Base-by-base conservation (phyloP, 2,113 vertebrate species). In the Chunga burmeisteri region DNA sequence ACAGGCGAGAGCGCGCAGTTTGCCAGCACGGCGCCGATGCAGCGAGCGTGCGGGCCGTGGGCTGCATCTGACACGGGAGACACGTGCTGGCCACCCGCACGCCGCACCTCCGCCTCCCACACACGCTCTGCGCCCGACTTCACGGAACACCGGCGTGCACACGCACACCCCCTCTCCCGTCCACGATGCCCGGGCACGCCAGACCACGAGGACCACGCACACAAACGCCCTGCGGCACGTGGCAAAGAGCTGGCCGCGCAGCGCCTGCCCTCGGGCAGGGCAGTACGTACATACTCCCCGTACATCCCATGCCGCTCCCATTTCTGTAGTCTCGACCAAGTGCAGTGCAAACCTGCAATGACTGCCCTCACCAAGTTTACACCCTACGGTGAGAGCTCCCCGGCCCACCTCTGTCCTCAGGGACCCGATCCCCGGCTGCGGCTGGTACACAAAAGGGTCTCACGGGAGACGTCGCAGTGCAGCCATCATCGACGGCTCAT, bases 101-200 rank as follows among this genome's bases (percentile, higher is more conserved):
- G 6, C 0, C 0, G 61, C 25, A 26, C 19, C 62, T 47, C 71
- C 27, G 66, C 62, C 62, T 67, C 25, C 29, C 52, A 9, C 13
- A 2, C 8, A 5, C 0, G 0, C 75, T 21, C 36, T 3, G 0
- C 1, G 46, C 62, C 4, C 4, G 74, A 8, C 17, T 50, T 79
- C 56, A 47, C 20, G 4, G 0, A 46, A 63, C 46, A 66, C 40
- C 59, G 56, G 17, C 3, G 1, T 26, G 49, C 32, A 3, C 10
- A 29, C 4, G 1, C 1, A 4, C 46, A 15, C 10, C 19, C 30
- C 38, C 25, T 58, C 38, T 27, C 29, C 75, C 0, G 0, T 18
- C 32, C 46, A 23, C 7, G 0, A 2, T 4, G 23, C 36, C 38
- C 3, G 2, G 44, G 29, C 59, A 65, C 23, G 34, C 26, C 62